These are phyloP conservation scores for Epinephelus fuscoguttatus DNA, from an alignment of 2,113 vertebrate species.

Conservation along the genomic window DNA sequence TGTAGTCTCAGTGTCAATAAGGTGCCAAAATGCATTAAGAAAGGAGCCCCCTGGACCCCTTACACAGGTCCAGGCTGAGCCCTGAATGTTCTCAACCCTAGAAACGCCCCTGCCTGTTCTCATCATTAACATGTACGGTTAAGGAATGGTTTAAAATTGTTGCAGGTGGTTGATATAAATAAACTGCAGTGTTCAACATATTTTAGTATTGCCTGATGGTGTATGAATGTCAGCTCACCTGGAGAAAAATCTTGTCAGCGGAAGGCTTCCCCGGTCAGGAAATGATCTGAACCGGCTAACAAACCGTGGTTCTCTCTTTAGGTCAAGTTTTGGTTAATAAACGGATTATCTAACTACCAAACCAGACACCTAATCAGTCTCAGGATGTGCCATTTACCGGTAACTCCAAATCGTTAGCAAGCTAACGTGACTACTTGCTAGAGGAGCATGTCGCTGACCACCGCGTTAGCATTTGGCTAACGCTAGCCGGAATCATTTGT, in stretches of 20 bases:
- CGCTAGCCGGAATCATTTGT: slow-evolving; percentile 33
- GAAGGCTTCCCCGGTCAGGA: slow-evolving; percentile 3
- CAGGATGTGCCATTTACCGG: background rate
- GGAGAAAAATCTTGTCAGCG: background rate
- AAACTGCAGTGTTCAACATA: background rate
- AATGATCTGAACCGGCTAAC: slow-evolving; percentile 1
- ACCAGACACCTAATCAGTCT: background rate
- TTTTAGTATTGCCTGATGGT: background rate
- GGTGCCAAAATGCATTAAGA: too few species aligned
- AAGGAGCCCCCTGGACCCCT: too few species aligned
- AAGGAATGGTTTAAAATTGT: background rate
- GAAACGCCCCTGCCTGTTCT: too few species aligned
- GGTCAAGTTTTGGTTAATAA: background rate
- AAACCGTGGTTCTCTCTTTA: background rate
- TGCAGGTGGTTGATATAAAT: background rate
- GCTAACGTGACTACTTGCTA: slow-evolving; percentile 19
- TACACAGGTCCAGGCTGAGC: too few species aligned
- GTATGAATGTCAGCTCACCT: slow-evolving; percentile 31
- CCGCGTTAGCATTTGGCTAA: slow-evolving; percentile 63
- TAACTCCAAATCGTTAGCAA: background rate
- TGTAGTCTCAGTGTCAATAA: too few species aligned
- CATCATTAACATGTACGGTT: too few species aligned
- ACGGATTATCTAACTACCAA: background rate
- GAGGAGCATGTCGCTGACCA: slow-evolving; percentile 12
- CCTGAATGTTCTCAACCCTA: too few species aligned